phyloP scores from a whole-genome alignment of 2,888 invertebrate genomes.

The Phyllotreta cruciferae region DNA sequence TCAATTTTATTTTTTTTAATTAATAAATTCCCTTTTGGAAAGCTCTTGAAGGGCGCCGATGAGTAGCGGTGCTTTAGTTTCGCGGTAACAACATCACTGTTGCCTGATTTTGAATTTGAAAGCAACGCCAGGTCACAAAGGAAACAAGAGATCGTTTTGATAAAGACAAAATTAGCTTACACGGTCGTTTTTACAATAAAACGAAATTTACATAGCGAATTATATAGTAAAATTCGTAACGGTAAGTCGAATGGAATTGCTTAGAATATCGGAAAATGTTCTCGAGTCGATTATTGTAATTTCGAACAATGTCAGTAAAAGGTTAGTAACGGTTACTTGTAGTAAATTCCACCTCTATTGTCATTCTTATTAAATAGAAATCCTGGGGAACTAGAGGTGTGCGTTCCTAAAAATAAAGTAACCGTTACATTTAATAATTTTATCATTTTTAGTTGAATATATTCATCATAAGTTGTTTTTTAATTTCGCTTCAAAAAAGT shows the following conservation, averaged over 20 bases:
- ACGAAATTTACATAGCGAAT: slow-evolving; percentile 14
- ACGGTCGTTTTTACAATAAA: slow-evolving; percentile 10
- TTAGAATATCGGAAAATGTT: not conserved
- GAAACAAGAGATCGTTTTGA: slow-evolving; percentile 15
- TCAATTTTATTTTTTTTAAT: no score
- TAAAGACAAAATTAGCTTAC: slow-evolving; percentile 15
- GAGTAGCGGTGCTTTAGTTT: not conserved
- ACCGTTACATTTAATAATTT: no score
- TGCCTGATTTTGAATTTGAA: slow-evolving; percentile 16
- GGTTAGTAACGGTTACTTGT: no score
- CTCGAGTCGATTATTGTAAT: not conserved
- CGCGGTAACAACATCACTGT: slow-evolving; percentile 6
- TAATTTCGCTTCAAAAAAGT: no score
- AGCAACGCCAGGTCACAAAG: slow-evolving; percentile 7
- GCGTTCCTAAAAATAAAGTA: no score
- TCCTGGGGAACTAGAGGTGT: no score
- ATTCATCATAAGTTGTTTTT: no score
- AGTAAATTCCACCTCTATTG: no score
- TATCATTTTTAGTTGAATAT: no score
- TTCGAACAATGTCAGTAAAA: not conserved
- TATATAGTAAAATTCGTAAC: not conserved
- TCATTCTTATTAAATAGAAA: no score
- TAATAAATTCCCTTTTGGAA: no score
- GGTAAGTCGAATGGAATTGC: not conserved
- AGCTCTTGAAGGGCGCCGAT: no score